A percentile compares a stretch with the other conserved stretches of the same genome.
phyloP scores from a whole-genome alignment of 1,140 invertebrate species.

The Ericerus pela region DNA sequence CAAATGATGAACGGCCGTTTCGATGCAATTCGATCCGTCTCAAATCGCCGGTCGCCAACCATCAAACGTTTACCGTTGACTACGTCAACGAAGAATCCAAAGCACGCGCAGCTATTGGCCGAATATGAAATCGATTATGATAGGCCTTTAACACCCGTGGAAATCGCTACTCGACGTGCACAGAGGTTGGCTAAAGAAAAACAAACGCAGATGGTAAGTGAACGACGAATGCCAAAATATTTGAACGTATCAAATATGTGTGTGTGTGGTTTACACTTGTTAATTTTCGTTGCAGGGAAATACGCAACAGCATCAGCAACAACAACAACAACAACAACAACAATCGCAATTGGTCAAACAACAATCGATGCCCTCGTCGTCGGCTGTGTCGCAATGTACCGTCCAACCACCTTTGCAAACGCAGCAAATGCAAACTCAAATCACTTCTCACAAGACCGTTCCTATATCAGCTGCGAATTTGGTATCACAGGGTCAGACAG shows the following conservation, averaged over 20 bases:
- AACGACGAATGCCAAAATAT: constrained; percentile 19
- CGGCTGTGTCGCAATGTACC: neutral
- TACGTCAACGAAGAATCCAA: constrained; percentile 42
- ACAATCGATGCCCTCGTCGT: neutral
- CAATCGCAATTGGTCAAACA: constrained; percentile 18
- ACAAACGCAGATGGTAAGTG: constrained; percentile 27
- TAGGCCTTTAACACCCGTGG: constrained; percentile 60
- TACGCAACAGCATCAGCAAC: constrained; percentile 22
- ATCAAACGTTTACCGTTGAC: constrained; percentile 55
- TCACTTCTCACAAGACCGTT: constrained; percentile 25
- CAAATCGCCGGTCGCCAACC: constrained; percentile 51
- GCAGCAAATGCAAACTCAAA: constrained; percentile 24
- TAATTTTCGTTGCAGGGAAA: neutral
- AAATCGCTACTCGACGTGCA: constrained; percentile 66
- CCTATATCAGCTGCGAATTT: constrained; percentile 28
- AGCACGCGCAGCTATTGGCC: constrained; percentile 62
- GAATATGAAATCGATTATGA: constrained; percentile 79
- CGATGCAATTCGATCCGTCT: constrained; percentile 61
- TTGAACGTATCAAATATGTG: too few relatives aligned
- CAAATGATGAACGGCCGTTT: constrained; percentile 54
- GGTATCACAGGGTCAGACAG: constrained; percentile 25
- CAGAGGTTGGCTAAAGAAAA: constrained; percentile 74
- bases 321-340: constrained; percentile 14
- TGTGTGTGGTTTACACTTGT: constrained; percentile 23
- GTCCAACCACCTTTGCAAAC: constrained; percentile 24